Percentiles rank a stretch among this genome's conserved stretches.
Evolutionary conservation across 2,888 invertebrate genomes (phyloP).

Genomic region (Cataglyphis livida): DNA sequence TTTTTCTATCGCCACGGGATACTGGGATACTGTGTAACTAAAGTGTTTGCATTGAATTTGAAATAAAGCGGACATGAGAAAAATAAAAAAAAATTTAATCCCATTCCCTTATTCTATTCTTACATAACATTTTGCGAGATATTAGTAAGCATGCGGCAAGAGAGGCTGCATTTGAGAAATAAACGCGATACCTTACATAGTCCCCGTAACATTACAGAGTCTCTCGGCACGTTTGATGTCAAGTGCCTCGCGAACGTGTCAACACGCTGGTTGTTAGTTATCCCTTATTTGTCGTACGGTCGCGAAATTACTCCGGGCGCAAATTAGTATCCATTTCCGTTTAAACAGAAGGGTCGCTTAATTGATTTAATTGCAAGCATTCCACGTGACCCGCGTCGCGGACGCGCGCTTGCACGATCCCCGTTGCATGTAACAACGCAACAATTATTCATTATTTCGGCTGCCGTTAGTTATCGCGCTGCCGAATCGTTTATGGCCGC

Average conservation of each 20-base stretch:
- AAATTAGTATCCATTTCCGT: conserved; percentile 56
- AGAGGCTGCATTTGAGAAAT: background rate
- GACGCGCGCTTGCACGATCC: background rate
- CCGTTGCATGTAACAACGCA: conserved; percentile 44
- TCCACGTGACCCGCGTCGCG: conserved; percentile 48
- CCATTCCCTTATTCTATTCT: background rate
- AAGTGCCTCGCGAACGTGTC: conserved; percentile 49
- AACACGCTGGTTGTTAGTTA: conserved; percentile 53
- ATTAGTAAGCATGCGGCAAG: background rate
- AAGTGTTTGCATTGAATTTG: background rate
- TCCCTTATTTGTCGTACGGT: conserved; percentile 52
- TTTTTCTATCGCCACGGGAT: background rate
- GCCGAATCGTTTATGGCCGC: conserved; percentile 51
- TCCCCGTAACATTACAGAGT: conserved; percentile 4
- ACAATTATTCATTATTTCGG: conserved; percentile 52
- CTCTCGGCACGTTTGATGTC: conserved; percentile 47
- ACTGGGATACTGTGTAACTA: background rate
- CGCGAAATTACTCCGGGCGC: conserved; percentile 50
- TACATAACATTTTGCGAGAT: background rate
- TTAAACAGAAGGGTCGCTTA: conserved; percentile 54
- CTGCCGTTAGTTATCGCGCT: conserved; percentile 42
- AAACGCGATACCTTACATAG: conserved; percentile 25
- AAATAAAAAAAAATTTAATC: background rate
- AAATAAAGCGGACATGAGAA: background rate
- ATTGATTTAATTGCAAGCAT: conserved; percentile 55